Conservation (phyloP, 2,797 vertebrate species). For the Argentina silus region DNA sequence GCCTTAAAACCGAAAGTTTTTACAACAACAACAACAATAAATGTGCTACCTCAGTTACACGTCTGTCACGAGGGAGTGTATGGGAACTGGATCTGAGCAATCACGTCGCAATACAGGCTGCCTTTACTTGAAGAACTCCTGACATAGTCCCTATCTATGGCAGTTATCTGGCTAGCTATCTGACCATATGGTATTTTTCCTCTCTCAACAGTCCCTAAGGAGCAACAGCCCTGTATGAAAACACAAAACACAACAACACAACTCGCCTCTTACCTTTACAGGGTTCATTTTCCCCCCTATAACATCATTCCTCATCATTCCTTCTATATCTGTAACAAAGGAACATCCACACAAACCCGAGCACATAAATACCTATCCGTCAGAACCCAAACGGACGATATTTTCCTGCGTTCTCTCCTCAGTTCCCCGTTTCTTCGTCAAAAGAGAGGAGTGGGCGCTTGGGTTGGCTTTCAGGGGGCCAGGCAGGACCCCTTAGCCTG, state of each 20-base stretch:
- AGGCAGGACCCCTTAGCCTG: conserved; percentile 97
- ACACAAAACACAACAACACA: conserved; percentile 62
- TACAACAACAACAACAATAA: conserved; percentile 40
- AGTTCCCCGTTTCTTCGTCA: conserved; percentile 95
- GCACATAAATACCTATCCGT: conserved; percentile 99
- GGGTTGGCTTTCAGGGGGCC: conserved; percentile 95
- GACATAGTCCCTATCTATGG: conserved; percentile 28
- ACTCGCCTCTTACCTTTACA: conserved; percentile 91
- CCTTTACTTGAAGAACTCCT: conserved; percentile 36
- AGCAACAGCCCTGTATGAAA: conserved; percentile 61
- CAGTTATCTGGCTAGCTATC: conserved; percentile 52
- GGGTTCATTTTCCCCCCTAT: conserved; percentile 80
- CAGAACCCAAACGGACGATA: conserved; percentile 99
- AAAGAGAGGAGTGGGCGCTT: conserved; percentile 94
- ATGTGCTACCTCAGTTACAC: conserved; percentile 56
- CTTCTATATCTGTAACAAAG: conserved; percentile 80
- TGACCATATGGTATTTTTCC: conserved; percentile 40
- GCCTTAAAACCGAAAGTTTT: conserved; percentile 59
- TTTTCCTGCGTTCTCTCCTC: conserved; percentile 98
- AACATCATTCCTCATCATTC: conserved; percentile 69
- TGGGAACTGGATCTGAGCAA: conserved; percentile 42
- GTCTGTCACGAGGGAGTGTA: conserved; percentile 44
- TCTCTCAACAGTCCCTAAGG: conserved; percentile 57
- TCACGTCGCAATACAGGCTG: conserved; percentile 52
- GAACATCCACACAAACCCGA: conserved; percentile 99